These are phyloP conservation scores for Marmota monax DNA, from an alignment of 2,113 vertebrate genomes.

Conservation along the genomic window DNA sequence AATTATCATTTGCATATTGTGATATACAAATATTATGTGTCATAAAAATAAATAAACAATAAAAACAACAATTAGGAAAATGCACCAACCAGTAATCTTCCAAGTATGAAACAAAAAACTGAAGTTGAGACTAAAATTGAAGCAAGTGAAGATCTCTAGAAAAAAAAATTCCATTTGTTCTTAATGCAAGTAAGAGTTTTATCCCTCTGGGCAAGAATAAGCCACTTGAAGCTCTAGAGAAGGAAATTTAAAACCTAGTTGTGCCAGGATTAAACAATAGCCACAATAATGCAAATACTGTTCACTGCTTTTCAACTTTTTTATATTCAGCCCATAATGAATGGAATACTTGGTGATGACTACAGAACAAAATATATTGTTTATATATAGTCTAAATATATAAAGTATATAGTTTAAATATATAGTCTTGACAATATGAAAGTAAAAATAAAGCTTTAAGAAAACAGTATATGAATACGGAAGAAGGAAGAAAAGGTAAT, in stretches of 20 bases:
- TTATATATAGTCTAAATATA: neutral
- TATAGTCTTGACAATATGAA: neutral
- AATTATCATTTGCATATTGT: neutral
- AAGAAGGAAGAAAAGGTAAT: neutral
- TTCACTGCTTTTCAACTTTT: slow-evolving; percentile 34
- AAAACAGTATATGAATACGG: neutral
- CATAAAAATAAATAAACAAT: neutral
- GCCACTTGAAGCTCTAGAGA: neutral
- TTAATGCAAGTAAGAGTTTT: slow-evolving; percentile 21
- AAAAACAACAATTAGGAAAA: slow-evolving; percentile 16
- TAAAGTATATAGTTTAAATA: too few species aligned
- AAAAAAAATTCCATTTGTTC: neutral
- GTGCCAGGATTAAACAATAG: slow-evolving; percentile 14
- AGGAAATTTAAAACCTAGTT: neutral
- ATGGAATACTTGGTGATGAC: neutral
- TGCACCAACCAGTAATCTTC: neutral
- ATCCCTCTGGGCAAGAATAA: neutral
- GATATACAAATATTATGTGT: neutral
- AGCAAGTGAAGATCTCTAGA: neutral
- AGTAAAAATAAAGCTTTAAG: slow-evolving; percentile 42
- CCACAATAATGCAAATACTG: neutral
- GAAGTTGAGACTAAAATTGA: slow-evolving; percentile 4
- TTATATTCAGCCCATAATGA: slow-evolving; percentile 14
- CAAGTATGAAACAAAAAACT: slow-evolving; percentile 22
- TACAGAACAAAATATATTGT: neutral